Evolutionary conservation across 2,797 vertebrate genomes (phyloP).

Genomic region (Acomys russatus): DNA sequence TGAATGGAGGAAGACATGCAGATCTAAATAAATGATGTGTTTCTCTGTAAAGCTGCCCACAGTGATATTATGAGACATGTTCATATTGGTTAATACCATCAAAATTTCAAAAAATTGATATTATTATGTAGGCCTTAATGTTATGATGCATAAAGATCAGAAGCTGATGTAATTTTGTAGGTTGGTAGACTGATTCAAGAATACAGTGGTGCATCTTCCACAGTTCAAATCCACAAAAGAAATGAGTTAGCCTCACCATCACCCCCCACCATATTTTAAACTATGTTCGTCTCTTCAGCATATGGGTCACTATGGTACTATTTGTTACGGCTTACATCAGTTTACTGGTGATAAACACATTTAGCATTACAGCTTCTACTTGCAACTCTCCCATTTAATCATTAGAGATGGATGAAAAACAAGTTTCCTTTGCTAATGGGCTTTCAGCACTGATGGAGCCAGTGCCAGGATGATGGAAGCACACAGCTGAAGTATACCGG

Average conservation of each 20-base stretch:
- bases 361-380: conserved; percentile 78
- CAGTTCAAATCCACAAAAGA: conserved; percentile 18
- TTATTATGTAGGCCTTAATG: conserved; percentile 11
- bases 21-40: conserved; percentile 45
- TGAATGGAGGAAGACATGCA: not conserved
- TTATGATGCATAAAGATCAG: not conserved
- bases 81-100: conserved; percentile 51
- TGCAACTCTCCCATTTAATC: conserved; percentile 82
- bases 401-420: conserved; percentile 80
- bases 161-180: conserved; percentile 18
- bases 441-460: conserved; percentile 86
- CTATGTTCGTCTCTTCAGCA: conserved; percentile 49
- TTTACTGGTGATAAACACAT: conserved; percentile 79
- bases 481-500: conserved; percentile 82
- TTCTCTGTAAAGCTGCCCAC: conserved; percentile 36
- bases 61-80: conserved; percentile 40
- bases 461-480: conserved; percentile 89
- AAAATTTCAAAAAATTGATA: conserved; percentile 48
- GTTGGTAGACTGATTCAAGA: conserved; percentile 1
- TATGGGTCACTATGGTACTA: conserved; percentile 9
- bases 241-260: not conserved
- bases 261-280: conserved; percentile 43
- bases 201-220: conserved; percentile 28
- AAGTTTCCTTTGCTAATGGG: conserved; percentile 84
- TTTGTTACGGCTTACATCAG: conserved; percentile 73